phyloP scores from a whole-genome alignment of 2,797 vertebrate species.

The Enteromius paludinosus region DNA sequence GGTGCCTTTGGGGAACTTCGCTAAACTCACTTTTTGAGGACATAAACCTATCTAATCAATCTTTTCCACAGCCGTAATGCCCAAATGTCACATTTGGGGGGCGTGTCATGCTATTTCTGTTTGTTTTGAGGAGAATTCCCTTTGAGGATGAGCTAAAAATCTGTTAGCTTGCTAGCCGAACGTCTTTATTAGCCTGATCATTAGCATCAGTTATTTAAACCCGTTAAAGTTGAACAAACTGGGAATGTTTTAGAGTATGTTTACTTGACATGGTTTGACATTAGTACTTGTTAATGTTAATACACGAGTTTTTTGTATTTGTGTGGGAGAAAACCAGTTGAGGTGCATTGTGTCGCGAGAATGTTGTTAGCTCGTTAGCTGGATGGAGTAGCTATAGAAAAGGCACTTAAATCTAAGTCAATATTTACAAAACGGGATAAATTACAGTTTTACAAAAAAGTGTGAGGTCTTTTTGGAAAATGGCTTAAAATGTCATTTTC shows the following conservation, averaged over 20 bases:
- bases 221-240: constrained; percentile 6
- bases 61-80: not conserved
- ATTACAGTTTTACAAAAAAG: not conserved
- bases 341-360: constrained; percentile 4
- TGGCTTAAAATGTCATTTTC: not conserved
- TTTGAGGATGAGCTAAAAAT: constrained; percentile 25
- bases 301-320: not conserved
- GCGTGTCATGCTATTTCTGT: constrained; percentile 16
- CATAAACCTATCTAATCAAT: not conserved
- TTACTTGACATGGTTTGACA: not conserved
- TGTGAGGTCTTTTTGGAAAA: not conserved
- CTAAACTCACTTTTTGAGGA: constrained; percentile 30
- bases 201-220: constrained; percentile 33
- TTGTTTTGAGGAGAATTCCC: not conserved
- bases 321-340: not conserved
- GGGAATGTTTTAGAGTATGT: not conserved
- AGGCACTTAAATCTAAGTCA: constrained; percentile 7
- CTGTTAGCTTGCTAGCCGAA: constrained; percentile 39
- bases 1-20: constrained; percentile 27
- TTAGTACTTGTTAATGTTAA: not conserved
- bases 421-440: not conserved
- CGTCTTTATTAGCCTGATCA: constrained; percentile 41
- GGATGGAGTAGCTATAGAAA: constrained; percentile 15
- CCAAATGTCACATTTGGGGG: constrained; percentile 4
- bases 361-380: constrained; percentile 46